Evolutionary conservation across 1,140 invertebrate genomes (phyloP), one percentile per base, ranked within the genome.

Genomic region (Zaprionus lachaisei): DNA sequence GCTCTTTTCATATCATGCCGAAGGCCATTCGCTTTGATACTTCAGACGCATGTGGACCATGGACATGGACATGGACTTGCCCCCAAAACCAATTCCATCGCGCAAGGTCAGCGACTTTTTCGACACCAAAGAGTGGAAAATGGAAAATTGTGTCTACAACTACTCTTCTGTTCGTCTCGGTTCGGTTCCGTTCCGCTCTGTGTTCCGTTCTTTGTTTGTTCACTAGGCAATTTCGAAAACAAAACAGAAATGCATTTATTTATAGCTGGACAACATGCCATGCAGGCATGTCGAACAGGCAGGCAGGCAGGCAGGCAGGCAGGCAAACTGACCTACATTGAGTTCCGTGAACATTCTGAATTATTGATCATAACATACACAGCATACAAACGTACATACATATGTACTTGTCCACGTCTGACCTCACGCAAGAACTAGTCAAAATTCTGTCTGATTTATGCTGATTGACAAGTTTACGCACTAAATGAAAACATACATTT

Each of bases 391-490:
- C 15, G 5, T 41, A 41, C n/a, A 17, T 41, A 41, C n/a, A 17
- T 17, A 44, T 44, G n/a, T 47, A 47, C 41, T 47, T 47, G 41
- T 47, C n/a, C 41, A 47, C n/a, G 49, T 82, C 47, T 87, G 83
- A 72, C 83, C 83, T 86, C 73, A 80, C 77, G 60, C 70, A 61
- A 80, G 77, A 86, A 68, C 77, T 72, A 71, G 38, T 57, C 34
- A 60, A 44, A 58, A 72, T 41, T 77, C 56, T 72, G 57, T 69
- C 72, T 80, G 75, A 62, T 57, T 61, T 72, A 80, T 72, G 77
- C 66, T 86, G 83, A 87, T 86, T 86, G 83, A 86, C 83, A 86
- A 76, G 72, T 83, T 87, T 83, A 66, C 72, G 61, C 75, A 80
- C 60, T 57, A 61, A 80, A 73, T 51, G 7, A 44, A 72, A 81